A percentile compares a stretch with the other conserved stretches of the same genome.
These are phyloP conservation scores for Holacanthella duospinosa DNA, from an alignment of 2,888 invertebrate genomes.

Conservation along the genomic window DNA sequence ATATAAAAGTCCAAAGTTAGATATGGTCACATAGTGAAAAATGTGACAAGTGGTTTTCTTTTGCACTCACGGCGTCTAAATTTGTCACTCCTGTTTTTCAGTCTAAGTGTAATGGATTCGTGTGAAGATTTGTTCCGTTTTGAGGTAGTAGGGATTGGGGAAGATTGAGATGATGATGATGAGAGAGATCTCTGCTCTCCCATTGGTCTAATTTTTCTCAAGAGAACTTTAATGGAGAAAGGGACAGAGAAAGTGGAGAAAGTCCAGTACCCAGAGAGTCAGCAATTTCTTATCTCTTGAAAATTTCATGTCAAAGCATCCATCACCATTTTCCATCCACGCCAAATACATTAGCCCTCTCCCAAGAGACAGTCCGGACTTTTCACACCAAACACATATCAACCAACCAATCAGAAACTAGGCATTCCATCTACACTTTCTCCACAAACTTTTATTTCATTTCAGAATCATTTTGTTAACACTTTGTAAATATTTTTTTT, in stretches of 20 bases:
- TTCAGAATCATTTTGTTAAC: background rate
- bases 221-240: background rate
- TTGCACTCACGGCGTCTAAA: no score
- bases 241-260: background rate
- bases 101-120: no score
- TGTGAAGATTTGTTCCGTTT: no score
- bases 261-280: background rate
- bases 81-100: no score
- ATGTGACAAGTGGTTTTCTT: no score
- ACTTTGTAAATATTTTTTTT: background rate
- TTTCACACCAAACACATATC: background rate
- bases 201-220: constrained; percentile 1
- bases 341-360: background rate
- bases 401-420: background rate
- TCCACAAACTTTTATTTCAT: background rate
- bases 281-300: background rate
- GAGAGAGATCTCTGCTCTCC: background rate
- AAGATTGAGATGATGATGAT: constrained; percentile 4
- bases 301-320: background rate
- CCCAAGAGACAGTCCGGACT: background rate
- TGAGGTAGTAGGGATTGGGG: no score
- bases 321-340: background rate
- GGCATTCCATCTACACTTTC: background rate
- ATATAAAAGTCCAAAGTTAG: no score
- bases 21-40: no score